Percentiles rank a stretch among this genome's conserved stretches.
These are phyloP conservation scores for Octodon degus DNA, from an alignment of 2,113 vertebrate species.

Conservation along the genomic window DNA sequence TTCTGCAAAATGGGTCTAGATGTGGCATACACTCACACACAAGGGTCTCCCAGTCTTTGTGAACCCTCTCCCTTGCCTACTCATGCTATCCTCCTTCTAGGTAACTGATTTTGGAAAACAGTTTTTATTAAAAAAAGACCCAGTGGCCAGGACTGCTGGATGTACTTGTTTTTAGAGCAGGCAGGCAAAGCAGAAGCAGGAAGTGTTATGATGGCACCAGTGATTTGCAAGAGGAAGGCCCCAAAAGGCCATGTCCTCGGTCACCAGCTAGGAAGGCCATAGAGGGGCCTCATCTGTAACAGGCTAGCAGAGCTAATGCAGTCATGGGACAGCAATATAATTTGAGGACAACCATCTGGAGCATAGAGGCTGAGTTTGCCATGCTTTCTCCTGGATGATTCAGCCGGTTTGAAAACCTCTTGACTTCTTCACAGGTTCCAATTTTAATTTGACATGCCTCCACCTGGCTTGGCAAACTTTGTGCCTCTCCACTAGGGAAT, in stretches of 20 bases:
- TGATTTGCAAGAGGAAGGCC: background rate
- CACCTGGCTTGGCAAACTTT: slow-evolving; percentile 40
- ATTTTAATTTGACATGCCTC: slow-evolving; percentile 68
- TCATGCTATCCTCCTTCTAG: background rate
- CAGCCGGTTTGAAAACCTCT: slow-evolving; percentile 44
- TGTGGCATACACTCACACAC: background rate
- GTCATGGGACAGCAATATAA: background rate
- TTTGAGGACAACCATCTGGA: background rate
- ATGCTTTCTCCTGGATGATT: background rate
- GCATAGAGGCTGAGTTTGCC: background rate
- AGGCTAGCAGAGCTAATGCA: too few relatives aligned
- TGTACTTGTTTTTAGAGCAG: background rate
- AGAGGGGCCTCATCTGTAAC: too few relatives aligned
- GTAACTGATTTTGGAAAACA: slow-evolving; percentile 37
- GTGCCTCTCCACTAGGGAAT: slow-evolving; percentile 27
- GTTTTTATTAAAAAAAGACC: slow-evolving; percentile 13
- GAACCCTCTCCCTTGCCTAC: background rate
- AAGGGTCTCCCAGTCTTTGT: background rate
- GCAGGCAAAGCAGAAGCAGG: slow-evolving; percentile 39
- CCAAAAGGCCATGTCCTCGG: background rate
- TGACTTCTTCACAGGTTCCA: slow-evolving; percentile 55
- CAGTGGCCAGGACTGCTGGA: background rate
- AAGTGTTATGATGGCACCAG: background rate
- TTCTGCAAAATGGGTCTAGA: background rate
- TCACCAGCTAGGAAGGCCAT: background rate